A percentile compares a stretch with the other conserved stretches of the same genome.
Evolutionary conservation across 2,113 vertebrate species (phyloP).

Genomic region (Sylvietta virens): DNA sequence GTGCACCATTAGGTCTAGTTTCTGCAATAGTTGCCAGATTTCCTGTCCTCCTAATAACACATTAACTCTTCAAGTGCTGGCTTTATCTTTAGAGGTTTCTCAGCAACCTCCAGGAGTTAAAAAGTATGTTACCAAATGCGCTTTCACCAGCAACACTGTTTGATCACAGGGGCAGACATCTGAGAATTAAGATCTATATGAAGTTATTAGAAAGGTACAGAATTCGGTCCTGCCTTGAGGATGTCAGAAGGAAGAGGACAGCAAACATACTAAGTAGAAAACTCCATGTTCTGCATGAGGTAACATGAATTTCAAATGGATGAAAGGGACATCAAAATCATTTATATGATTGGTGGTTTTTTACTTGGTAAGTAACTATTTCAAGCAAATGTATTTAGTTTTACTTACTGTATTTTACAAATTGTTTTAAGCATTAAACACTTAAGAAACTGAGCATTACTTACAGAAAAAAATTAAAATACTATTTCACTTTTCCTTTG

Average conservation of each 20-base stretch:
- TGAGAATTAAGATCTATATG: not conserved
- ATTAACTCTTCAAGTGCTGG: conserved; percentile 73
- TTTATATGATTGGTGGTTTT: not conserved
- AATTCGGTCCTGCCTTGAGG: not conserved
- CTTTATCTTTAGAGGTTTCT: conserved; percentile 24
- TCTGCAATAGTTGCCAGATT: conserved; percentile 84
- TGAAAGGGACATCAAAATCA: not conserved
- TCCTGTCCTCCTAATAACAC: conserved; percentile 76
- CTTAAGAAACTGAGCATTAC: not conserved
- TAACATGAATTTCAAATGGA: not conserved
- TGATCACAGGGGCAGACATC: not conserved
- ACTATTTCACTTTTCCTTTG: not conserved
- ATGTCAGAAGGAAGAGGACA: not conserved
- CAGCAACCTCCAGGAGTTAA: not conserved
- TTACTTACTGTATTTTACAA: not conserved
- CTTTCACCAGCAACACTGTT: not conserved
- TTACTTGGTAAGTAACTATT: not conserved
- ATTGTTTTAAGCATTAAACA: not conserved
- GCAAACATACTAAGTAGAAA: not conserved
- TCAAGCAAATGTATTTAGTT: not conserved
- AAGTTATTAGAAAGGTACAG: not conserved
- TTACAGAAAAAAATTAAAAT: not conserved
- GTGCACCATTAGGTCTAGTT: conserved; percentile 78
- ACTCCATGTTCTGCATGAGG: not conserved
- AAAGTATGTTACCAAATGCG: not conserved